These are phyloP conservation scores for Heteromormyrus szaboi DNA, from an alignment of 2,797 vertebrate genomes.

Conservation along the genomic window DNA sequence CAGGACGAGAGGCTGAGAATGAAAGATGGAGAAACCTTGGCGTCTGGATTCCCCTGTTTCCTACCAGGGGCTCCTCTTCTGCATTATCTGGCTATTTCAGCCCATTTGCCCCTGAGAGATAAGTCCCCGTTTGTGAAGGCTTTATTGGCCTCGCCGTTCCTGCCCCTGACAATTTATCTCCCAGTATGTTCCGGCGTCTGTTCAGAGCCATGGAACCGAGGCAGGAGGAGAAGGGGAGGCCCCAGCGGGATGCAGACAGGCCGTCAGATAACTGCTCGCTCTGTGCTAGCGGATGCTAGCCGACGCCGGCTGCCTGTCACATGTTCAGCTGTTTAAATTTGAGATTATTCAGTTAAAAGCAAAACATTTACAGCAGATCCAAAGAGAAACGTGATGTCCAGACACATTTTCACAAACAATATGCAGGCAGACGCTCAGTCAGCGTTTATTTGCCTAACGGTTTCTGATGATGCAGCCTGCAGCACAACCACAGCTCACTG, in stretches of 20 bases:
- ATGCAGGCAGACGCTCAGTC: neutral
- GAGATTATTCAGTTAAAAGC: neutral
- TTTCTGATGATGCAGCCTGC: neutral
- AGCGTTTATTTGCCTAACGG: neutral
- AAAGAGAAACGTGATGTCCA: neutral
- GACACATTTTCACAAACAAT: neutral
- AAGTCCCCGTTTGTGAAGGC: neutral
- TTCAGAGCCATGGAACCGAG: neutral
- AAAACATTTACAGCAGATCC: neutral
- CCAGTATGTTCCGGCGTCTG: neutral
- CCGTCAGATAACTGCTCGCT: neutral
- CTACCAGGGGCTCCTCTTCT: neutral
- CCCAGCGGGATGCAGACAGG: neutral
- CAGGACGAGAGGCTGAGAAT: neutral
- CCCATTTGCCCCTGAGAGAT: neutral
- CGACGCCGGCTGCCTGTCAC: neutral
- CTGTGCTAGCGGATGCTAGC: neutral
- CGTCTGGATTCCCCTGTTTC: neutral
- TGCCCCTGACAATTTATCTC: conserved; percentile 3
- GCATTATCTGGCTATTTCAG: neutral
- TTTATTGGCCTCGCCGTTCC: neutral
- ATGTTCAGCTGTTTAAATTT: neutral
- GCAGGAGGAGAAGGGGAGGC: neutral
- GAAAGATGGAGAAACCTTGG: neutral
- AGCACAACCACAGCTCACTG: neutral